Base-by-base conservation (phyloP, 2,888 invertebrate species). In the Temnothorax unifasciatus region DNA sequence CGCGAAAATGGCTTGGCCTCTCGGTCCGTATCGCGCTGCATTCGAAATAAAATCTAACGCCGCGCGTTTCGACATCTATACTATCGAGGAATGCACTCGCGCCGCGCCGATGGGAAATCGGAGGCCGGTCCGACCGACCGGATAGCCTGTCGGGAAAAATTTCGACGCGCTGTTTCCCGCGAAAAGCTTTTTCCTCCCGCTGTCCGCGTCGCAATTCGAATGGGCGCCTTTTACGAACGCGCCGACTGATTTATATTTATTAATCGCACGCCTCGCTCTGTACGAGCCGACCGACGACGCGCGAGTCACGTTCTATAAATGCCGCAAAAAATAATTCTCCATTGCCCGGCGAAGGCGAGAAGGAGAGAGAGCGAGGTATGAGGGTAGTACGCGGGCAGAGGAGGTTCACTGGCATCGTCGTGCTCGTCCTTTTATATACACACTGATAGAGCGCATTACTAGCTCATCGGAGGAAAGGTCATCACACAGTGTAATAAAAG, bases 401-500 rank as follows among this genome's bases (percentile, higher is more conserved):
- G 89, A 85, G 89, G 88, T 89, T 89, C 89, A 89, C 88, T 88
- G 89, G 89, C 89, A 89, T 74, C 85, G 59, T 74, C 85, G 74
- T 76, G 71, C 52, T 83, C 88, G 76, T 84, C 85, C 86, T 86
- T 88, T 86, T 89, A 81, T 71, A 59, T 18, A 84, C 82, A 84
- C 82, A 85, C 71, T 66, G 83, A 69, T 75, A 81, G 69, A 77
- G 85, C 86, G 81, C 86, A 88, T 89, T 85, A 88, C 79, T 81
- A 81, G 79, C 69, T 77, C 47, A 89, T 3, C 82, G 90, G 59
- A 88, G 86, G 89, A 89, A 89, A 89, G 89, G 89, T 89, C 89
- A 89, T 86, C 86, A 83, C 82, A 89, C 86, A 88, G 84, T 86
- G 63, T 89, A 88, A 89, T 89, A 89, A 89, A 89, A 89, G 90